These are phyloP conservation scores for Columba janthina DNA, from an alignment of 2,113 vertebrate species.

Conservation along the genomic window DNA sequence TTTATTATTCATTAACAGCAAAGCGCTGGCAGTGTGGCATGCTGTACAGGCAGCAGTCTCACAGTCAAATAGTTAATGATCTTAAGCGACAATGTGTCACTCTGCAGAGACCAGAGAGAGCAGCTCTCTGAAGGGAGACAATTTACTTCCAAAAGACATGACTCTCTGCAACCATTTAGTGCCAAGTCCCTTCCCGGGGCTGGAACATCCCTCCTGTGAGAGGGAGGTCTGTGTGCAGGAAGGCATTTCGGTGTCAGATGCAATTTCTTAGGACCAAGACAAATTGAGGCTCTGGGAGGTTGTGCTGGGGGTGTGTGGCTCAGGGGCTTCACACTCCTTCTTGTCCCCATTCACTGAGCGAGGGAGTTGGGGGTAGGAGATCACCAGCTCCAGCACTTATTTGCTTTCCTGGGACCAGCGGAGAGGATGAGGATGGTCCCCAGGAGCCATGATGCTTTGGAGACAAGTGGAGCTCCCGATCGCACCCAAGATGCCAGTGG, in stretches of 20 bases:
- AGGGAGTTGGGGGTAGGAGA: background rate
- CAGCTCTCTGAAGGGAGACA: conserved; percentile 37
- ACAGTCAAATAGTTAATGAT: conserved; percentile 62
- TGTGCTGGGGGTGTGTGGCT: background rate
- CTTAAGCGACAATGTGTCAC: conserved; percentile 53
- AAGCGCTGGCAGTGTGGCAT: background rate
- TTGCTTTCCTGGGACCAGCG: background rate
- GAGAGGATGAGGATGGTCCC: background rate
- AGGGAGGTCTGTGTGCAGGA: background rate
- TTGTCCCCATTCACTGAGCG: background rate
- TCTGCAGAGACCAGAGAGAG: conserved; percentile 12
- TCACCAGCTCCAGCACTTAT: background rate
- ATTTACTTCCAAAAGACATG: conserved; percentile 31
- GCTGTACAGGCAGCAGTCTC: conserved; percentile 4
- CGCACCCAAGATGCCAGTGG: accelerated
- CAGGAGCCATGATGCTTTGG: background rate
- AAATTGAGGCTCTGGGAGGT: background rate
- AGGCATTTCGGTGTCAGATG: background rate
- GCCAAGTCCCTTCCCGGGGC: background rate
- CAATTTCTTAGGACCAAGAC: background rate
- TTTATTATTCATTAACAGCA: conserved; percentile 57
- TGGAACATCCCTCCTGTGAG: background rate
- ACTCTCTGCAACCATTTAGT: background rate
- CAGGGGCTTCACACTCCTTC: background rate
- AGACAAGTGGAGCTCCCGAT: accelerated